Conservation (phyloP, 2,888 invertebrate species). For the Xestia xanthographa region DNA sequence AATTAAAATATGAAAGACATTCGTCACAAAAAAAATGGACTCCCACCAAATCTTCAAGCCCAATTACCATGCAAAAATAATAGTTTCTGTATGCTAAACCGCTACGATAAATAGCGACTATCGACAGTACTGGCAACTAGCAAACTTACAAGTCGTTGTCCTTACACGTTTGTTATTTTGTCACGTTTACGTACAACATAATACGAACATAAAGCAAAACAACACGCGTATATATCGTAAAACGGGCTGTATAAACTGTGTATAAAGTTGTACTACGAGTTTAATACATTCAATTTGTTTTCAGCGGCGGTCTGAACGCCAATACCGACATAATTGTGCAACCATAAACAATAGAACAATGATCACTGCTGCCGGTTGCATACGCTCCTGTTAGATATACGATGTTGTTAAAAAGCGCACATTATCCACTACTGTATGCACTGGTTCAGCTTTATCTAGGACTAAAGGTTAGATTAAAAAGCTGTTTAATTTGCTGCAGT, state of each 20-base stretch:
- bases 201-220: conserved; percentile 80
- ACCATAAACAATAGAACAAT: conserved; percentile 83
- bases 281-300: conserved; percentile 87
- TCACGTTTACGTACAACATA: conserved; percentile 64
- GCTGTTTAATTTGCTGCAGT: conserved; percentile 2
- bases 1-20: conserved; percentile 3
- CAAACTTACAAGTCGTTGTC: conserved; percentile 62
- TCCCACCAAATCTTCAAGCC: conserved; percentile 12
- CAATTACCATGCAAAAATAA: conserved; percentile 43
- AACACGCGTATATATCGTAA: conserved; percentile 83
- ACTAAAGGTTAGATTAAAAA: conserved; percentile 27
- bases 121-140: conserved; percentile 35
- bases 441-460: conserved; percentile 45
- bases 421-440: conserved; percentile 58
- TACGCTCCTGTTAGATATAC: conserved; percentile 62
- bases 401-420: conserved; percentile 61
- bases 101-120: conserved; percentile 44
- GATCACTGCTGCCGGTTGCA: conserved; percentile 70
- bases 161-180: conserved; percentile 58
- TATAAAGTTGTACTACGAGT: conserved; percentile 76
- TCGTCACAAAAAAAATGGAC: background rate
- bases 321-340: conserved; percentile 77
- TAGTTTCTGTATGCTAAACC: conserved; percentile 39
- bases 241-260: conserved; percentile 76
- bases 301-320: conserved; percentile 72